Conservation (phyloP, 2,113 vertebrate species). For the Turnix velox region DNA sequence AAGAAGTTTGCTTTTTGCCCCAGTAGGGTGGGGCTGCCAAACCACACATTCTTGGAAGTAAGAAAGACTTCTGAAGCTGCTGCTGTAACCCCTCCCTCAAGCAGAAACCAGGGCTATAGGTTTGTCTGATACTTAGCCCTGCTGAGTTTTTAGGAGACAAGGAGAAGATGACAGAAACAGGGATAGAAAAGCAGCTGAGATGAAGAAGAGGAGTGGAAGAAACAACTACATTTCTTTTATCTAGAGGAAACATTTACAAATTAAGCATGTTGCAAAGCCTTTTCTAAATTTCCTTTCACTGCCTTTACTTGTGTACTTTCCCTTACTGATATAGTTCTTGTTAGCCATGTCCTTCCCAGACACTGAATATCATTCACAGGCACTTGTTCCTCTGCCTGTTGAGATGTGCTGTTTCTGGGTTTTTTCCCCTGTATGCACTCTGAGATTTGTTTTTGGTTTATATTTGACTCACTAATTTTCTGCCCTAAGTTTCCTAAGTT, state of each 20-base stretch:
- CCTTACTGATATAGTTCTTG: background rate
- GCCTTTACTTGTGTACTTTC: background rate
- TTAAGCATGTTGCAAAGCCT: background rate
- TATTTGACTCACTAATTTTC: background rate
- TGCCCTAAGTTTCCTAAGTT: background rate
- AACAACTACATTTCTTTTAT: background rate
- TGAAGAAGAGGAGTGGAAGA: background rate
- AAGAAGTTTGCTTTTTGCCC: background rate
- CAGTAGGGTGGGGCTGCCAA: background rate
- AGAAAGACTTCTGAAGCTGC: background rate
- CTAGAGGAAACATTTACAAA: background rate
- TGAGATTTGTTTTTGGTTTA: background rate
- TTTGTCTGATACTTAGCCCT: background rate
- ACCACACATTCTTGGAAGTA: background rate
- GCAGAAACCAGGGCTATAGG: background rate
- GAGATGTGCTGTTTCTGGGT: background rate
- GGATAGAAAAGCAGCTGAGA: background rate
- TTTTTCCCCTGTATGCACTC: background rate
- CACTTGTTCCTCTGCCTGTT: background rate
- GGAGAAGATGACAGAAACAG: background rate
- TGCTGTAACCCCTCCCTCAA: fast-evolving
- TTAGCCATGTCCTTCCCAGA: background rate
- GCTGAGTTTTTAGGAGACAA: background rate
- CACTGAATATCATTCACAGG: background rate
- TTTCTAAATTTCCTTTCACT: background rate